Evolutionary conservation across 2,797 vertebrate genomes (phyloP), one percentile per base, ranked within the genome.

Genomic region (Macrochelys suwanniensis): DNA sequence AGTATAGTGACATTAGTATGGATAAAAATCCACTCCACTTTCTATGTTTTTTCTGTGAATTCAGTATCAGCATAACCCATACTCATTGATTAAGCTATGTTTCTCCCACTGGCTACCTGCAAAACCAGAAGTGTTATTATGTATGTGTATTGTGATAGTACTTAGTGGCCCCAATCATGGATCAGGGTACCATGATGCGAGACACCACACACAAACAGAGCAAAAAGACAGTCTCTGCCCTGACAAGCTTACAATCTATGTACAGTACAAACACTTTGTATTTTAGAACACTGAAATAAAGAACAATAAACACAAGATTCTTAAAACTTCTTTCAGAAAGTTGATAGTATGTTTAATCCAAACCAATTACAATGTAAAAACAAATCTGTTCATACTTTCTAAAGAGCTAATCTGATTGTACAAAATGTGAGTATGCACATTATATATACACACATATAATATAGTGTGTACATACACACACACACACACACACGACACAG

Each of bases 401-500:
- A 78, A 95, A 92, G 90, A 93, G 74, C 56, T 92, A 88, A 94
- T 95, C 84, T 89, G 89, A 57, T 2, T 0, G 16, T 45, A 90
- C 0, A 17, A 89, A 90, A 82, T 83, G 93, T 57, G 95, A 89
- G 56, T 93, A 87, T 61, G 88, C 91, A 94, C 78, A 51, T 80
- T 81, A 71, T 12, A 71, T 56, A 42, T 81, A 89, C 96, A 97
- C 96, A 94, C 96, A 95, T 94, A 94, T 91, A 93, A 11, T 57
- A 57, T 26, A 57, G 25, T 61, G 31, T 33, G 28, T 61, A 50
- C 4, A 50, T 50, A 13, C 4, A 50, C 68, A 84, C 50, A 9
- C 90, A 94, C 88, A 92, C 80, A 93, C 94, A 96, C 94, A 95
- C 80, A 76, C 89, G 93, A 97, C 28, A 33, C 50, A 96, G 84